Conservation (phyloP, 2,888 invertebrate species). For the Aporophyla nigra region DNA sequence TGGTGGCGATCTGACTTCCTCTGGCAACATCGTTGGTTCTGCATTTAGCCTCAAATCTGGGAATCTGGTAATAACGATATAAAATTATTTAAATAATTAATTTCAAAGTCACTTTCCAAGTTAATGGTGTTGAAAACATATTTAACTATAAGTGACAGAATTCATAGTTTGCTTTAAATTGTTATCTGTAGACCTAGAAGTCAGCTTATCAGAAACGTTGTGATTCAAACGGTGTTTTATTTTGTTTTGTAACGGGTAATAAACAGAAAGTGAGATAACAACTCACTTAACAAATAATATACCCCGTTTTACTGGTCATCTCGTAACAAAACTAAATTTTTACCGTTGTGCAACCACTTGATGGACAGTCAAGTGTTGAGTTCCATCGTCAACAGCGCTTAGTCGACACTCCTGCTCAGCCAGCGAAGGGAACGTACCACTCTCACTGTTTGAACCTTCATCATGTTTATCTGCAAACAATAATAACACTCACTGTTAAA, state of each 20-base stretch:
- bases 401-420: conserved; percentile 87
- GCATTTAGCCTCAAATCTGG: conserved; percentile 94
- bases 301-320: not conserved
- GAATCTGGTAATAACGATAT: conserved; percentile 83
- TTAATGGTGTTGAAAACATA: not conserved
- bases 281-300: too few species aligned
- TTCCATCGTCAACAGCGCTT: conserved; percentile 89
- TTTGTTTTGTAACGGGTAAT: too few species aligned
- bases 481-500: not conserved
- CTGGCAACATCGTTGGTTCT: conserved; percentile 85
- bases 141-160: not conserved
- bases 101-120: not conserved
- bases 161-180: not conserved
- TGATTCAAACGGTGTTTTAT: not conserved
- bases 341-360: conserved; percentile 95
- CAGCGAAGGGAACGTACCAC: conserved; percentile 89
- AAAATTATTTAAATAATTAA: not conserved
- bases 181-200: too few species aligned
- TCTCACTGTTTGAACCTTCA: conserved; percentile 83
- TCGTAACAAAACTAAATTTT: not conserved
- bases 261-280: too few species aligned
- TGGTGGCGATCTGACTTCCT: conserved; percentile 86
- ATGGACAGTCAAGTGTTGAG: conserved; percentile 93
- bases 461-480: conserved; percentile 83
- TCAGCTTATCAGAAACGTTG: not conserved